Evolutionary conservation across 2,113 vertebrate genomes (phyloP).

Genomic region (Notarius quadriscutis): DNA sequence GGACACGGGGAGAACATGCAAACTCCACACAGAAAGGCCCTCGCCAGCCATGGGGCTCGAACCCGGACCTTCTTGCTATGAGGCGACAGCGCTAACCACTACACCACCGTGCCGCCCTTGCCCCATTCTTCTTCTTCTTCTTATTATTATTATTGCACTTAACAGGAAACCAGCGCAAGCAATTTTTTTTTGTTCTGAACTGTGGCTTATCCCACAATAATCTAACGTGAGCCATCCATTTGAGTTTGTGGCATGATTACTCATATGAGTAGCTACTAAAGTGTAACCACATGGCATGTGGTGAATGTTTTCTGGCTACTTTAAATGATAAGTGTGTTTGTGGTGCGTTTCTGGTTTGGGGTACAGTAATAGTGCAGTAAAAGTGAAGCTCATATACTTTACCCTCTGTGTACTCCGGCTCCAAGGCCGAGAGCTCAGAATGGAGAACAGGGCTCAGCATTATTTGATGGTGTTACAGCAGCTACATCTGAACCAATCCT

Average conservation of each 20-base stretch:
- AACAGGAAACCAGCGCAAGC: background rate
- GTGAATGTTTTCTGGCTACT: background rate
- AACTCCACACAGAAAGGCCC: too few relatives aligned
- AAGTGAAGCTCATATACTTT: background rate
- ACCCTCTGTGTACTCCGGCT: constrained; percentile 57
- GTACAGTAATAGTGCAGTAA: background rate
- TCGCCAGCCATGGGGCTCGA: too few relatives aligned
- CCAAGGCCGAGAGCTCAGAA: constrained; percentile 51
- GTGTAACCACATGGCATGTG: background rate
- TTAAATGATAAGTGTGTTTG: background rate
- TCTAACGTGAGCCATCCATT: background rate
- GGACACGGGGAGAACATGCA: too few relatives aligned
- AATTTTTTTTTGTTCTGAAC: background rate
- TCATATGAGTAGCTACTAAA: constrained; percentile 5
- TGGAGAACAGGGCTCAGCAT: constrained; percentile 56
- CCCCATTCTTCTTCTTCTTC: too few relatives aligned
- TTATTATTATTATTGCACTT: background rate
- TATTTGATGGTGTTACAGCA: constrained; percentile 35
- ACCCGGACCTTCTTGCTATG: too few relatives aligned
- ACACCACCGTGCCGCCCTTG: too few relatives aligned
- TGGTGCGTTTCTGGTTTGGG: background rate
- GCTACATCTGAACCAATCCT: constrained; percentile 53
- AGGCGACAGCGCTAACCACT: too few relatives aligned
- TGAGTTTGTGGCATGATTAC: constrained; percentile 12
- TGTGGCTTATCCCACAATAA: background rate